These are phyloP conservation scores for Toxotes chatareus DNA, from an alignment of 2,113 vertebrate species.

Conservation along the genomic window DNA sequence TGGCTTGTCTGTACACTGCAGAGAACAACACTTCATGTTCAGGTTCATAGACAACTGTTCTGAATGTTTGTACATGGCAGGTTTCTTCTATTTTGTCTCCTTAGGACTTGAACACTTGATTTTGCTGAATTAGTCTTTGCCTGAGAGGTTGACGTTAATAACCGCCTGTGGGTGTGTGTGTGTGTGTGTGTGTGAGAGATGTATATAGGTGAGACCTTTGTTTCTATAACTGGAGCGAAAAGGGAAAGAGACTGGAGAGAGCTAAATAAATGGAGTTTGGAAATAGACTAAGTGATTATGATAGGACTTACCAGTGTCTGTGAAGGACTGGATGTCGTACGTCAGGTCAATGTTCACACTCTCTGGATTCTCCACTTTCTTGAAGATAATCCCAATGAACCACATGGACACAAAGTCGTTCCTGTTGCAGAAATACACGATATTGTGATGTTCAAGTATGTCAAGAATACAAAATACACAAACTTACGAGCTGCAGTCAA, in stretches of 20 bases:
- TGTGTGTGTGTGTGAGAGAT: no score
- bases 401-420: constrained; percentile 93
- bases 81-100: background rate
- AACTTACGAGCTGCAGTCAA: background rate
- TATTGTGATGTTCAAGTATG: background rate
- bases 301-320: constrained; percentile 88
- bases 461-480: background rate
- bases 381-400: constrained; percentile 98
- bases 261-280: no score
- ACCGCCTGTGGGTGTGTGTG: no score
- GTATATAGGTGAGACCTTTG: no score
- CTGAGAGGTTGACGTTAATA: no score
- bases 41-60: background rate
- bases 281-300: background rate
- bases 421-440: constrained; percentile 78
- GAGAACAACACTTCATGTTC: background rate
- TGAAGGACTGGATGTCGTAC: constrained; percentile 96
- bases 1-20: constrained; percentile 96
- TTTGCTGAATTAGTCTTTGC: background rate
- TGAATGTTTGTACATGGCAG: background rate
- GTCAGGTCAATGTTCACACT: constrained; percentile 95
- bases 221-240: no score
- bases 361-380: constrained; percentile 93
- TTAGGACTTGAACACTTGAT: background rate
- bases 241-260: no score